phyloP scores from a whole-genome alignment of 2,888 invertebrate species.

The Periphyllus acericola region DNA sequence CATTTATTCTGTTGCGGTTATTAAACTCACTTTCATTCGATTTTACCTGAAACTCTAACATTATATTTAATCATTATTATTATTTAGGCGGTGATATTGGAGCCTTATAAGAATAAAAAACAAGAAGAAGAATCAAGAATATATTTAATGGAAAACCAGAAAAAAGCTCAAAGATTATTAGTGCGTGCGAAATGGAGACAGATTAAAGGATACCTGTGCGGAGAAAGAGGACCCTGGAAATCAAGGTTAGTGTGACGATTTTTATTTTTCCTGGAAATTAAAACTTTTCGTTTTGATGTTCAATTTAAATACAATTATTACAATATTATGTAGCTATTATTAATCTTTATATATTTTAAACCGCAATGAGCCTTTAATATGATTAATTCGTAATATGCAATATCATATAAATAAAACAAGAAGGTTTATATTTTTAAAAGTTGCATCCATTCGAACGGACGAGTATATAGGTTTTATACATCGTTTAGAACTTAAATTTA shows the following conservation, averaged over 20 bases:
- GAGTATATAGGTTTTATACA: too few species aligned
- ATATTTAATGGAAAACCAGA: conserved; percentile 69
- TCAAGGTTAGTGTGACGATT: conserved; percentile 65
- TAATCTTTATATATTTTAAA: background rate
- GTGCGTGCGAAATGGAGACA: conserved; percentile 71
- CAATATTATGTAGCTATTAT: background rate
- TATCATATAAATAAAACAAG: too few species aligned
- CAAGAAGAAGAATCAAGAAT: conserved; percentile 71
- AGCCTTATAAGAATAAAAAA: conserved; percentile 70
- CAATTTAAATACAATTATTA: background rate
- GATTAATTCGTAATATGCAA: background rate
- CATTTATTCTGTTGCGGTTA: conserved; percentile 39
- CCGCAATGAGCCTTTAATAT: background rate
- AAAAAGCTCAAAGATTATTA: conserved; percentile 69
- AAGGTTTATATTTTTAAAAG: too few species aligned
- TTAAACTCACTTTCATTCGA: conserved; percentile 44
- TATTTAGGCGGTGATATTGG: conserved; percentile 70
- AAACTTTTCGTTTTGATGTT: background rate
- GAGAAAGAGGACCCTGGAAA: conserved; percentile 70
- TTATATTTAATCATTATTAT: conserved; percentile 27
- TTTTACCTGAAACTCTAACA: background rate
- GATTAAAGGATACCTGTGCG: conserved; percentile 71
- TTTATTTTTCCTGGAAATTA: background rate
- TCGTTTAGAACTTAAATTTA: background rate
- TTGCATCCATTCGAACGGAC: too few species aligned